These are phyloP conservation scores for Rhinogobio ventralis DNA, from an alignment of 2,797 vertebrate species.

Conservation along the genomic window DNA sequence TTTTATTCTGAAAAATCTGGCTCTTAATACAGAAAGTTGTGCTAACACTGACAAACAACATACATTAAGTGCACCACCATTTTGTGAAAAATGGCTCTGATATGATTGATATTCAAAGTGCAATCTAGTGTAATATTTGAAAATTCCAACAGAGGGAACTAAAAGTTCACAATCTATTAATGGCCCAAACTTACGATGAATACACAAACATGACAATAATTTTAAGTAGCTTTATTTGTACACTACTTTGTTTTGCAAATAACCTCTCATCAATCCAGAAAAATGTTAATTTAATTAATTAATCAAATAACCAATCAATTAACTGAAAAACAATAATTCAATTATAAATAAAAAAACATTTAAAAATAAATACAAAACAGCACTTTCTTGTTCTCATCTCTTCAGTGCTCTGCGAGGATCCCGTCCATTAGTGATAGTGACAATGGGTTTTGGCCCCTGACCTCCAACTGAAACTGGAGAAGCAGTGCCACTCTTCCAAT, in stretches of 20 bases:
- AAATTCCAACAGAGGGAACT: too few species aligned
- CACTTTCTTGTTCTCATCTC: slow-evolving; percentile 6
- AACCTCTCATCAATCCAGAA: not conserved
- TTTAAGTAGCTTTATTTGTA: not conserved
- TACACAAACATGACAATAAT: not conserved
- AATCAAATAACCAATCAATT: not conserved
- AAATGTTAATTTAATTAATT: not conserved
- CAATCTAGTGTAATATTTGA: not conserved
- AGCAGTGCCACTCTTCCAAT: not conserved
- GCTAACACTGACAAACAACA: not conserved
- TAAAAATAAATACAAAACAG: not conserved
- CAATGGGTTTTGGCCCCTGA: not conserved
- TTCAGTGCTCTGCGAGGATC: slow-evolving; percentile 35
- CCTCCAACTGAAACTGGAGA: not conserved
- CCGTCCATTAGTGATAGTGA: slow-evolving; percentile 9
- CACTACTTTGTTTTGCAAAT: not conserved
- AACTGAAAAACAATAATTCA: not conserved
- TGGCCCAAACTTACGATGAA: not conserved
- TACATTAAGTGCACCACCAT: not conserved
- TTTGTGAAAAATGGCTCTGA: not conserved
- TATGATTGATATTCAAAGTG: not conserved
- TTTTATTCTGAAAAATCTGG: not conserved
- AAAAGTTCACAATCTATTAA: not conserved
- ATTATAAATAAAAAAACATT: not conserved
- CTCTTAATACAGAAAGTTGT: not conserved